Base-by-base conservation (phyloP, 1,140 invertebrate species). In the Drosophila navojoa region DNA sequence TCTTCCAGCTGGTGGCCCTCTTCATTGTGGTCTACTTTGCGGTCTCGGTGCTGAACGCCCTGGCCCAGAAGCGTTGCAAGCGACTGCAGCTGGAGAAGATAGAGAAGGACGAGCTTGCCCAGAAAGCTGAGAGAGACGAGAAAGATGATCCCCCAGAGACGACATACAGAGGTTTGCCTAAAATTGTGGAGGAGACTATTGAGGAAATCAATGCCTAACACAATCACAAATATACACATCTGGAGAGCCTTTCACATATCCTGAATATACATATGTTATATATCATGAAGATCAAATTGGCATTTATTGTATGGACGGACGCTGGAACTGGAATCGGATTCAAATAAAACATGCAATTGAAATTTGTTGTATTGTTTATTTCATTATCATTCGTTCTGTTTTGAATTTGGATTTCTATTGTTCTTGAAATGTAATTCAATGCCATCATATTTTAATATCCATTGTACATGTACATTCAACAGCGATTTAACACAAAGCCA, bases 21-120 rank as follows among this genome's bases (percentile, higher is more conserved):
- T 92, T 95, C 0, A 99, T 99, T 98, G 95, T 99, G 6, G 92
- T 95, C 13, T 99, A 98, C 92, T 99, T 99, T 92, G 93, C 99
- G 6, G 92, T 99, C 49, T 99, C 98, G 13, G 98, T 99, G 81
- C 93, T 99, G 78, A 99, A 99, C 92, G 98, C 98, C 3, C 94
- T 99, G 67, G 99, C 99, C 64, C 98, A 99, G 92, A 97, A 95
- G 90, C 98, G 99, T 93, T 96, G 97, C 91, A 96, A 96, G 90
- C 92, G 96, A 16, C 79, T 95, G 40, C 93, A 94, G 59, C 95
- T 95, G 78, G 91, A 92, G 9, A 22, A 55, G 47, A 61, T 0
- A 5, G 27, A 22, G 15, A 27, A 22, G 25, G 5, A 2, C 16
- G 42, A 42, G 4, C 13, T 40, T 55, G 35, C 16, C 16, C 40